Base-by-base conservation (phyloP, 2,888 invertebrate species). In the Rhopalosiphum nymphaeae region DNA sequence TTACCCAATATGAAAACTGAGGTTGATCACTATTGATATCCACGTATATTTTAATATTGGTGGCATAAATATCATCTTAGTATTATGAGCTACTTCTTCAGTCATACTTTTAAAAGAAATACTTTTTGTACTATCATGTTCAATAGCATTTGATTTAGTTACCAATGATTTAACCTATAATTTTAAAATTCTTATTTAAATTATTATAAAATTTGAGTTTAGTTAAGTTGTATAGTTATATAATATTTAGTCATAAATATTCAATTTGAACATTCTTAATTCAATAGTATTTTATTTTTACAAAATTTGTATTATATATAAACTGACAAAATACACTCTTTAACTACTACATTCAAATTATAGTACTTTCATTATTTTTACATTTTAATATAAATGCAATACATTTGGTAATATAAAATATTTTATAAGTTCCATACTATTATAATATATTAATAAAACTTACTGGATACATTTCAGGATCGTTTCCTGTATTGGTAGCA, bases 1-100 rank as follows among this genome's bases (percentile, higher is more conserved):
- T 96, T 95, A 97, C 97, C 98, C 99, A 96, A 98, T 98, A 96
- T 98, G 98, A 96, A 99, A 98, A 95, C 98, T 98, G 96, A 98
- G 98, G 96, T 98, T 98, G 95, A 99, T 98, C 95, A 98, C 97
- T 95, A 98, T 98, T 95, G 98, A 98, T 96, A 98, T 98, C 95
- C 97, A 95, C 86, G 98, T 98, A 96, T 98, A 98, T 95, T 97
- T 97, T 95, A 98, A 96, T 95, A 98, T 98, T 95, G 98, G 98
- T 95, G 97, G 97, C 94, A 97, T 96, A 96, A 98, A 98, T 94
- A 98, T 96, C 95, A 97, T 97, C 96, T 97, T 98, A 96, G 98
- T 98, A 96, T 98, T 98, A 95, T 97, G 97, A 95, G 97, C 96
- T 95, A 98, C 98, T 95, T 98, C 98, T 95, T 96, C 96, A 94